These are phyloP conservation scores for Polypterus senegalus DNA, from an alignment of 2,113 vertebrate species.

Conservation along the genomic window DNA sequence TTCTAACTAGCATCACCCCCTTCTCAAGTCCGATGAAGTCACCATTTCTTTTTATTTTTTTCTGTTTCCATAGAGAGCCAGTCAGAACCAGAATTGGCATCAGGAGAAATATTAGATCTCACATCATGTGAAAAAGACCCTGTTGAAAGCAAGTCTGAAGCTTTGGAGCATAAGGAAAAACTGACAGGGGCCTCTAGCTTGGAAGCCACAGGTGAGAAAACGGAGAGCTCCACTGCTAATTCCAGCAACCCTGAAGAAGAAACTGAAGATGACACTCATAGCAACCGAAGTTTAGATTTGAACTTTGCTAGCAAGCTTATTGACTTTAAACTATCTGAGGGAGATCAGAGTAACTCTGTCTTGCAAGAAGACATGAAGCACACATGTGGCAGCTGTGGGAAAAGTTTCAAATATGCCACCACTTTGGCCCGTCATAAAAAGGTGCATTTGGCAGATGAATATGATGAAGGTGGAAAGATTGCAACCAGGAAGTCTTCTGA, in stretches of 20 bases:
- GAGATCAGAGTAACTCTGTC: constrained; percentile 27
- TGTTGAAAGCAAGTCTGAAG: constrained; percentile 10
- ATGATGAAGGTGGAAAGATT: constrained; percentile 33
- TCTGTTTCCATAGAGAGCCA: constrained; percentile 62
- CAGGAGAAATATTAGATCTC: constrained; percentile 54
- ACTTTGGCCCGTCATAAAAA: constrained; percentile 83
- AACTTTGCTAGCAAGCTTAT: constrained; percentile 88
- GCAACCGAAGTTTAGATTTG: constrained; percentile 90
- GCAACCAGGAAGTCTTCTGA: constrained; percentile 21
- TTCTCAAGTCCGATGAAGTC: too few species aligned
- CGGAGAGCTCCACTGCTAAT: constrained; percentile 17
- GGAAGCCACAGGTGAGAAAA: constrained; percentile 13
- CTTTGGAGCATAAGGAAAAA: constrained; percentile 13
- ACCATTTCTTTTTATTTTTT: background rate
- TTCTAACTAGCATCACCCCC: too few species aligned
- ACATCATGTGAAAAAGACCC: constrained; percentile 26
- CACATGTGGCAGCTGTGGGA: constrained; percentile 68
- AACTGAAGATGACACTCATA: constrained; percentile 63
- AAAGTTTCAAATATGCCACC: constrained; percentile 83
- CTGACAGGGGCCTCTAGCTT: constrained; percentile 2
- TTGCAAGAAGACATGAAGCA: constrained; percentile 62
- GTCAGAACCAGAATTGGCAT: constrained; percentile 53
- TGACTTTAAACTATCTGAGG: constrained; percentile 77
- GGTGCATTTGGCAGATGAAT: constrained; percentile 59
- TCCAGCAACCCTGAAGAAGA: constrained; percentile 24